Percentiles rank a stretch among this genome's conserved stretches.
Conservation (phyloP, 64 coral and sea anemone genomes). For the Dendronephthya gigantea region DNA sequence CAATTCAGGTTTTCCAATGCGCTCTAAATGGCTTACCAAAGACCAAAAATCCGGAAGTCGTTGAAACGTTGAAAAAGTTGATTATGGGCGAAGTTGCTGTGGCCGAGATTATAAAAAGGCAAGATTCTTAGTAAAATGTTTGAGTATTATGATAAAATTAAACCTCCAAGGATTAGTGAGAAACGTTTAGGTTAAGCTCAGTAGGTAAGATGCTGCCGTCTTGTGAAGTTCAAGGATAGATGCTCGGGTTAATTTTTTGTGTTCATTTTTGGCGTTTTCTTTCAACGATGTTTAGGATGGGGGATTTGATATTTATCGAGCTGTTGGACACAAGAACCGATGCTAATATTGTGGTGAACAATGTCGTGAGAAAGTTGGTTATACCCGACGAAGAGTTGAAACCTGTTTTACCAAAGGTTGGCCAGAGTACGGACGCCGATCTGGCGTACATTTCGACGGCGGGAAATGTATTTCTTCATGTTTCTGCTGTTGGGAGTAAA, state of each 20-base stretch:
- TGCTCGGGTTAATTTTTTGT: too few relatives aligned
- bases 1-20: conserved; percentile 47
- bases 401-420: conserved; percentile 72
- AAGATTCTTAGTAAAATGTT: too few relatives aligned
- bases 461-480: conserved; percentile 57
- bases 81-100: conserved; percentile 51
- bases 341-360: conserved; percentile 61
- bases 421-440: conserved; percentile 49
- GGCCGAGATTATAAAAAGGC: conserved; percentile 56
- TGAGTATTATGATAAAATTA: too few relatives aligned
- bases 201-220: too few relatives aligned
- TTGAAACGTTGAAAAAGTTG: conserved; percentile 59
- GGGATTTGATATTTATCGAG: conserved; percentile 47
- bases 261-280: too few relatives aligned
- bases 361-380: conserved; percentile 41
- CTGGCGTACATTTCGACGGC: conserved; percentile 38
- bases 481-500: conserved; percentile 52
- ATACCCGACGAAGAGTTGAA: conserved; percentile 75
- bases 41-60: conserved; percentile 73
- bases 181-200: too few relatives aligned
- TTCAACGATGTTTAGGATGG: conserved; percentile 12
- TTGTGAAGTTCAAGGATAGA: too few relatives aligned
- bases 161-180: too few relatives aligned
- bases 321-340: conserved; percentile 64
- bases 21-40: conserved; percentile 59